Evolutionary conservation across 2,113 vertebrate species (phyloP).

Genomic region (Vimba vimba): DNA sequence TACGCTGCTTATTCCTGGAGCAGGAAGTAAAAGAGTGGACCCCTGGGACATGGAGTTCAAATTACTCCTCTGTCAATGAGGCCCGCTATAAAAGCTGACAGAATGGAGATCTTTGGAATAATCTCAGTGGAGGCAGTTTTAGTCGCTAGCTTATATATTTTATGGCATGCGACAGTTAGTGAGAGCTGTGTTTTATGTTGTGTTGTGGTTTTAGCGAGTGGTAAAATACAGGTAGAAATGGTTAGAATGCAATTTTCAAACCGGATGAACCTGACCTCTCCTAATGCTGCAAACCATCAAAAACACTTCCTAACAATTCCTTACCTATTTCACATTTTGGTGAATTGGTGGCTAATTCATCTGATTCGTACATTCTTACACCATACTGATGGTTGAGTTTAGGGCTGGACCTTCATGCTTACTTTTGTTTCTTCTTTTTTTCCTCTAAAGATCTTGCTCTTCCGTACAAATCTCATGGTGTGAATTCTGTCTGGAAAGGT

Average conservation of each 20-base stretch:
- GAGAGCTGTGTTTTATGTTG: neutral
- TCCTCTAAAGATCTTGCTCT: neutral
- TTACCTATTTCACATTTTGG: neutral
- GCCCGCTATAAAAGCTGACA: slow-evolving; percentile 91
- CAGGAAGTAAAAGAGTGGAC: slow-evolving; percentile 99
- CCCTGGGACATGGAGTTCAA: slow-evolving; percentile 96
- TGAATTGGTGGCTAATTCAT: neutral
- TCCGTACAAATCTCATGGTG: neutral
- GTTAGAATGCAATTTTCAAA: neutral
- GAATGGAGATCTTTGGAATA: slow-evolving; percentile 52
- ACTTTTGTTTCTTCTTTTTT: neutral
- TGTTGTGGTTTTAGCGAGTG: neutral
- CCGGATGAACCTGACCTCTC: no score
- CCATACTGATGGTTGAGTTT: neutral
- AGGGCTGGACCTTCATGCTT: neutral
- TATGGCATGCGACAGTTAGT: neutral
- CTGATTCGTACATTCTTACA: neutral
- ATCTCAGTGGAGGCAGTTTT: slow-evolving; percentile 31
- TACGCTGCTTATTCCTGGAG: slow-evolving; percentile 98
- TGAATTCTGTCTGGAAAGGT: neutral
- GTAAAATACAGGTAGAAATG: neutral
- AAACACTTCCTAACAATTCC: neutral
- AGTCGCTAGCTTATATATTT: neutral
- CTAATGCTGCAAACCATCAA: no score
- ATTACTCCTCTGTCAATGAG: slow-evolving; percentile 95